These are phyloP conservation scores for Tetanocera ferruginea DNA, from an alignment of 2,888 invertebrate genomes.

Conservation along the genomic window DNA sequence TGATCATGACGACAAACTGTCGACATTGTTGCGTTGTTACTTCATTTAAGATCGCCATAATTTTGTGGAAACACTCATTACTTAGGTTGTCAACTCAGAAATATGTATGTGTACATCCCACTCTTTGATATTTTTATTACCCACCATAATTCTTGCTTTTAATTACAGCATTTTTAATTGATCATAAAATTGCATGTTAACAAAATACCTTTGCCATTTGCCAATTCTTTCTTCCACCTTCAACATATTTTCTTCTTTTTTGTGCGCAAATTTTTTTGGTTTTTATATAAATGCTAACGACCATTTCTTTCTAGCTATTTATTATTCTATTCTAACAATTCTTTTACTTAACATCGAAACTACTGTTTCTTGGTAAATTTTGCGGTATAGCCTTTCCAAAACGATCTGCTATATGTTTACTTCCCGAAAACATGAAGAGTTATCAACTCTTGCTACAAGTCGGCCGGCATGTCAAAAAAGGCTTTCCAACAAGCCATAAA, in stretches of 20 bases:
- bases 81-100: too few species aligned
- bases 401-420: neutral
- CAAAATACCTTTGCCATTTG: neutral
- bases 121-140: too few species aligned
- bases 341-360: too few species aligned
- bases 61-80: too few species aligned
- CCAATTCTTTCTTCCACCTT: neutral
- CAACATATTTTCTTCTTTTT: neutral
- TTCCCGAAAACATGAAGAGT: neutral
- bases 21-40: neutral
- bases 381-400: neutral
- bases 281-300: neutral
- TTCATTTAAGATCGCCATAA: neutral
- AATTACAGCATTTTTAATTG: neutral
- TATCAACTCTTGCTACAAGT: neutral
- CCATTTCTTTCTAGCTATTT: too few species aligned
- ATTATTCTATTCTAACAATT: too few species aligned
- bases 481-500: neutral
- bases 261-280: neutral
- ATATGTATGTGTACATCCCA: too few species aligned
- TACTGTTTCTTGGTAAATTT: too few species aligned
- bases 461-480: neutral
- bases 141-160: neutral
- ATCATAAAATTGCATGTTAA: neutral
- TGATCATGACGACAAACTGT: slow-evolving; percentile 7